phyloP scores from a whole-genome alignment of 2,888 invertebrate species.

The Neocrepidodera transversa region DNA sequence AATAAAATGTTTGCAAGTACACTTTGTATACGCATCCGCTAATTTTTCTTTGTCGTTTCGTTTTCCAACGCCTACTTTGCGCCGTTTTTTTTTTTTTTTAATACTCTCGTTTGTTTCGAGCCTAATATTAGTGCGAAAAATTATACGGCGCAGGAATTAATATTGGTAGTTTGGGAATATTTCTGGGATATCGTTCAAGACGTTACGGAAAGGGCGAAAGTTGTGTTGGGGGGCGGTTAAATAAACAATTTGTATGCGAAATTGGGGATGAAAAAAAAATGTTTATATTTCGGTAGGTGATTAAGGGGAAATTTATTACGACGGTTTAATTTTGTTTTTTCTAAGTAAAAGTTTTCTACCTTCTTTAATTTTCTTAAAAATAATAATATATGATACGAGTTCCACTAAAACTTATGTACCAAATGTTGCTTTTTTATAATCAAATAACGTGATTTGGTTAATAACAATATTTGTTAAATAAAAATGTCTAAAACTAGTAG shows the following conservation, averaged over 20 bases:
- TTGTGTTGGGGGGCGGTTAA: not conserved
- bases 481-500: too few species aligned
- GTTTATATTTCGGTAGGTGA: constrained; percentile 3
- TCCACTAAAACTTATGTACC: too few species aligned
- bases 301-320: not conserved
- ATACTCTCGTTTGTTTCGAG: constrained; percentile 31
- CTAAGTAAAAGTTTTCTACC: not conserved
- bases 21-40: not conserved
- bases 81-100: constrained; percentile 26
- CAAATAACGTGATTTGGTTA: too few species aligned
- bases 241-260: constrained; percentile 16
- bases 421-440: too few species aligned
- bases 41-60: not conserved
- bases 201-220: not conserved
- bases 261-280: constrained; percentile 1
- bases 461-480: too few species aligned
- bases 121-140: constrained; percentile 37
- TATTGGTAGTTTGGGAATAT: constrained; percentile 40
- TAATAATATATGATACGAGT: too few species aligned
- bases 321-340: constrained; percentile 1
- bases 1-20: not conserved
- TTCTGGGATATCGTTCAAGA: not conserved
- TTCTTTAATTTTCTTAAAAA: too few species aligned
- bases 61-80: constrained; percentile 16
- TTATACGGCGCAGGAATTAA: constrained; percentile 34